Evolutionary conservation across 2,113 vertebrate species (phyloP).

Genomic region (Urocolius indicus): DNA sequence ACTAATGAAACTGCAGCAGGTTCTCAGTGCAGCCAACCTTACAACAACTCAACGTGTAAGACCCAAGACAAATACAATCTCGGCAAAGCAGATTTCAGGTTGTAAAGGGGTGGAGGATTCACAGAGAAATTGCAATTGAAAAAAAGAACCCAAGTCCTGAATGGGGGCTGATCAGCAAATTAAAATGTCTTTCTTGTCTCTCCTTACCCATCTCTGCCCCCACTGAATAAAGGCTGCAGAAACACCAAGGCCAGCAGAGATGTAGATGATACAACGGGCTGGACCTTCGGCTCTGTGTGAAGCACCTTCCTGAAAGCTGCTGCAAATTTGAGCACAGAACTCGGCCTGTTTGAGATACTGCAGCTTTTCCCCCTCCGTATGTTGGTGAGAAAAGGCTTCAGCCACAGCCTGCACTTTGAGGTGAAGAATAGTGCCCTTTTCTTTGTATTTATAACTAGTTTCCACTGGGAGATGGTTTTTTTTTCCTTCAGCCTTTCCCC

Average conservation of each 20-base stretch:
- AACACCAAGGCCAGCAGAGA: not conserved
- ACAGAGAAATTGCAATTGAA: not conserved
- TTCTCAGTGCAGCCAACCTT: not conserved
- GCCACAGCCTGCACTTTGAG: not conserved
- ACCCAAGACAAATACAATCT: not conserved
- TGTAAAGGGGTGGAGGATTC: not conserved
- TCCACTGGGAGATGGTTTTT: not conserved
- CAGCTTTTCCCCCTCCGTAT: not conserved
- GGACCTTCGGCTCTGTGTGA: not conserved
- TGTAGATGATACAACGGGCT: not conserved
- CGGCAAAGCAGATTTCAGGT: not conserved
- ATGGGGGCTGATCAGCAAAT: constrained; percentile 4
- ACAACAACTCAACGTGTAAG: not conserved
- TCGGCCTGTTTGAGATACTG: not conserved
- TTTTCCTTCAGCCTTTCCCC: not conserved
- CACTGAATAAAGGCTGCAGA: not conserved
- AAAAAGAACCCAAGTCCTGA: not conserved
- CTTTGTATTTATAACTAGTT: not conserved
- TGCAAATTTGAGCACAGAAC: not conserved
- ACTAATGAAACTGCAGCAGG: not conserved
- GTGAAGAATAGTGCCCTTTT: not conserved
- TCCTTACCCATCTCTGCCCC: rapidly evolving
- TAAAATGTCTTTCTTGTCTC: not conserved
- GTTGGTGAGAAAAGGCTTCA: not conserved
- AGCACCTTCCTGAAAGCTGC: not conserved